Percentiles rank a stretch among this genome's conserved stretches.
These are phyloP conservation scores for Anser brachyrhynchus DNA, from an alignment of 2,113 vertebrate species.

Conservation along the genomic window DNA sequence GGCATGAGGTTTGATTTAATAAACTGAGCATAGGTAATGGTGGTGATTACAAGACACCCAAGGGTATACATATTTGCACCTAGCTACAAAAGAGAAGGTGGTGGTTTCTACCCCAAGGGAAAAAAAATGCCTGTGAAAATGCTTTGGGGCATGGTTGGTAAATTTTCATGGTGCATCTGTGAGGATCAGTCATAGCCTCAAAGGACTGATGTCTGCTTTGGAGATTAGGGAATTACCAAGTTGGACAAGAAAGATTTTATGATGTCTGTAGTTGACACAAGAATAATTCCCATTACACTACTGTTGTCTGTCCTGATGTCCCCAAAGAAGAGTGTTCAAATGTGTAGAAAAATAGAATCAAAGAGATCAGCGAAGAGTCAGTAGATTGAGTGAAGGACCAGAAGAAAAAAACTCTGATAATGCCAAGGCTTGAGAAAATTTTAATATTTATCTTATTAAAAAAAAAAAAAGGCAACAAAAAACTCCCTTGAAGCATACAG, in stretches of 20 bases:
- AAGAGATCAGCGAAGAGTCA: neutral
- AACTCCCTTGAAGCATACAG: neutral
- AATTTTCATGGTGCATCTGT: neutral
- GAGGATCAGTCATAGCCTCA: neutral
- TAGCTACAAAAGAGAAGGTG: fast-evolving
- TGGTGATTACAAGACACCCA: neutral
- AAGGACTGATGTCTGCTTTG: neutral
- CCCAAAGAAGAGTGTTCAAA: neutral
- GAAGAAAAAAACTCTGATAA: neutral
- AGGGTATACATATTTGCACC: neutral
- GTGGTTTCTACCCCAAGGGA: neutral
- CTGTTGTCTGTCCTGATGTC: neutral
- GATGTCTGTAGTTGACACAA: neutral
- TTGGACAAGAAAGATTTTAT: neutral
- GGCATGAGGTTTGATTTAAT: neutral
- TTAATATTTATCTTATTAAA: neutral
- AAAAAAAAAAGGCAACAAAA: neutral
- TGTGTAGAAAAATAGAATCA: neutral
- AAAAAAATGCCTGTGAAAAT: neutral
- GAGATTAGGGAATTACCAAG: neutral
- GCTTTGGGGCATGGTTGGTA: neutral
- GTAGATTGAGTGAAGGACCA: neutral
- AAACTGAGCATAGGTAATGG: neutral
- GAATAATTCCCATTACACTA: neutral
- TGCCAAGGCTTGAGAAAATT: neutral